Conservation (phyloP, 2,797 vertebrate species). For the Pangasius larnaudii region DNA sequence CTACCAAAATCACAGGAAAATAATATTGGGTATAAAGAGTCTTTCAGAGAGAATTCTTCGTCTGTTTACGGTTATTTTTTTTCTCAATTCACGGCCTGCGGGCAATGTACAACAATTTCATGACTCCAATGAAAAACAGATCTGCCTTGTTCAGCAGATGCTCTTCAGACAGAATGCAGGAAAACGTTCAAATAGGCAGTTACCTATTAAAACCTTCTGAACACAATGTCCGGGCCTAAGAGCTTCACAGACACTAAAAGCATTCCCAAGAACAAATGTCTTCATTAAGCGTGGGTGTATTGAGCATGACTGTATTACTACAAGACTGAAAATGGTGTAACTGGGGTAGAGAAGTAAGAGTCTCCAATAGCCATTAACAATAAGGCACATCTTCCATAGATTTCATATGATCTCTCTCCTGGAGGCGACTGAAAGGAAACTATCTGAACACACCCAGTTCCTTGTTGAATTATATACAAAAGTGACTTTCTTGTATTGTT, state of each 20-base stretch:
- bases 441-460: slow-evolving; percentile 28
- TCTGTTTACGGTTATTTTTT: slow-evolving; percentile 24
- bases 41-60: slow-evolving; percentile 5
- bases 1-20: slow-evolving; percentile 27
- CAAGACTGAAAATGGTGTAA: background rate
- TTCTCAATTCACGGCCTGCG: slow-evolving; percentile 1
- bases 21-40: slow-evolving; percentile 10
- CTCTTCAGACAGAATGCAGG: slow-evolving; percentile 20
- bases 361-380: slow-evolving; percentile 31
- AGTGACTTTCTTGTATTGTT: slow-evolving; percentile 22
- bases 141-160: slow-evolving; percentile 38
- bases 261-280: slow-evolving; percentile 12
- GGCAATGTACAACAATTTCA: slow-evolving; percentile 36
- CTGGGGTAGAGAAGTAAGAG: background rate
- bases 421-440: slow-evolving; percentile 29
- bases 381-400: slow-evolving; percentile 12
- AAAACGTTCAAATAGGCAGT: slow-evolving; percentile 26
- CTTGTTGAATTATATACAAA: slow-evolving; percentile 27
- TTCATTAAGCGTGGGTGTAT: background rate
- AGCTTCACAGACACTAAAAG: slow-evolving; percentile 11
- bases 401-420: slow-evolving; percentile 37
- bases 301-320: background rate
- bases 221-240: background rate
- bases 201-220: slow-evolving; percentile 29
- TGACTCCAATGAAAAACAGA: slow-evolving; percentile 46